Evolutionary conservation across 2,113 vertebrate genomes (phyloP).

Genomic region (Todiramphus saurophagus): DNA sequence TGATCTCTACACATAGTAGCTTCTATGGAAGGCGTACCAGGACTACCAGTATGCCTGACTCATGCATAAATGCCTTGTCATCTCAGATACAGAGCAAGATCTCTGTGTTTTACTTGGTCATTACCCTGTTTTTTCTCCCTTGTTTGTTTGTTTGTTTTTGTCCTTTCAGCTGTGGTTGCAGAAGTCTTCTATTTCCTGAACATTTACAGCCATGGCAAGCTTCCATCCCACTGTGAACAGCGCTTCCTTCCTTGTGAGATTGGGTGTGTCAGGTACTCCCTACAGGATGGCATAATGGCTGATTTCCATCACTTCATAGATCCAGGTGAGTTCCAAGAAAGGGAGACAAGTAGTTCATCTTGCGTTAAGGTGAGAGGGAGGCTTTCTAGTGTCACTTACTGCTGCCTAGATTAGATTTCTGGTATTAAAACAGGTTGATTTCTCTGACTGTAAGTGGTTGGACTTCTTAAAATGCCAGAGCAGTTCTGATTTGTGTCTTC

Average conservation of each 20-base stretch:
- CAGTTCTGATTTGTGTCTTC: not conserved
- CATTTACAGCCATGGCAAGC: constrained; percentile 79
- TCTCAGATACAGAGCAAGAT: not conserved
- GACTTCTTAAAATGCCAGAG: not conserved
- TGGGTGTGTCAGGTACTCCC: constrained; percentile 78
- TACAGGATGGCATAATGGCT: constrained; percentile 71
- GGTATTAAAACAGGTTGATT: not conserved
- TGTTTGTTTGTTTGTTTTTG: not conserved
- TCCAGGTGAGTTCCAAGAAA: constrained; percentile 65
- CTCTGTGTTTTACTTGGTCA: not conserved
- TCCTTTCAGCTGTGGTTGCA: constrained; percentile 62
- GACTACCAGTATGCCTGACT: accelerated
- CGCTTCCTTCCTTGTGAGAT: constrained; percentile 83
- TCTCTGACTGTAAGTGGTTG: not conserved
- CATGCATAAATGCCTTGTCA: not conserved
- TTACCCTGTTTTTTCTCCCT: not conserved
- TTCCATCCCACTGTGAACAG: constrained; percentile 75
- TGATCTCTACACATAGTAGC: not conserved
- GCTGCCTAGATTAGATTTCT: not conserved
- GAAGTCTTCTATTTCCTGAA: constrained; percentile 78
- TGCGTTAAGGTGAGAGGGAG: not conserved
- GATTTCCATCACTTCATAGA: constrained; percentile 80
- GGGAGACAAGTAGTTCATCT: not conserved
- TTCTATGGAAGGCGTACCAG: not conserved
- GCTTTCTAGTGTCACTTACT: not conserved